Conservation (phyloP, 2,888 invertebrate species). For the Dynastes tityus region DNA sequence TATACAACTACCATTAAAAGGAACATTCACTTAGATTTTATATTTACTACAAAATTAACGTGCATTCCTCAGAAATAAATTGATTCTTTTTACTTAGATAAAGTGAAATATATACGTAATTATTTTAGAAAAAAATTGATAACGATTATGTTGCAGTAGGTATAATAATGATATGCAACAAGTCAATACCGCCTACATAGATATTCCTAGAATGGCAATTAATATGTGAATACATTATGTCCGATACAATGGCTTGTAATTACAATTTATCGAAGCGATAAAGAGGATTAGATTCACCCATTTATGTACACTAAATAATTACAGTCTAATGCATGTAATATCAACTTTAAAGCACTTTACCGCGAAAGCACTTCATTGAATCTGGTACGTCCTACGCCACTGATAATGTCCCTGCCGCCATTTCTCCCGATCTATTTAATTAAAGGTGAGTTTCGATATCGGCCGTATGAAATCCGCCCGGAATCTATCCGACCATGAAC, state of each 20-base stretch:
- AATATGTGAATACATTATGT: conserved; percentile 10
- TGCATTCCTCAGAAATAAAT: too few relatives aligned
- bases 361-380: conserved; percentile 16
- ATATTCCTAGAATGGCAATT: conserved; percentile 5
- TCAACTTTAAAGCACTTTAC: conserved; percentile 2
- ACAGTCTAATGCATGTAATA: conserved; percentile 23
- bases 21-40: too few relatives aligned
- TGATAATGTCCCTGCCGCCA: conserved; percentile 26
- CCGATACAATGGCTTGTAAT: conserved; percentile 14
- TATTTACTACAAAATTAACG: too few relatives aligned
- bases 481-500: conserved; percentile 49
- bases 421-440: conserved; percentile 52
- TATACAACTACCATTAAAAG: too few relatives aligned
- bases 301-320: conserved; percentile 21
- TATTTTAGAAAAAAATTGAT: too few relatives aligned
- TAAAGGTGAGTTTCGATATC: conserved; percentile 54
- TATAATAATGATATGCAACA: not conserved
- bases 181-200: not conserved
- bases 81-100: too few relatives aligned
- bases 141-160: too few relatives aligned
- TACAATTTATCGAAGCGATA: conserved; percentile 13
- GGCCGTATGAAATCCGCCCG: conserved; percentile 42
- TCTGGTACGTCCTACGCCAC: conserved; percentile 22
- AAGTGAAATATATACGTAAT: too few relatives aligned
- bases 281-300: conserved; percentile 8